Base-by-base conservation (phyloP, 2,797 vertebrate genomes). In the Enteromius unitaeniatus region DNA sequence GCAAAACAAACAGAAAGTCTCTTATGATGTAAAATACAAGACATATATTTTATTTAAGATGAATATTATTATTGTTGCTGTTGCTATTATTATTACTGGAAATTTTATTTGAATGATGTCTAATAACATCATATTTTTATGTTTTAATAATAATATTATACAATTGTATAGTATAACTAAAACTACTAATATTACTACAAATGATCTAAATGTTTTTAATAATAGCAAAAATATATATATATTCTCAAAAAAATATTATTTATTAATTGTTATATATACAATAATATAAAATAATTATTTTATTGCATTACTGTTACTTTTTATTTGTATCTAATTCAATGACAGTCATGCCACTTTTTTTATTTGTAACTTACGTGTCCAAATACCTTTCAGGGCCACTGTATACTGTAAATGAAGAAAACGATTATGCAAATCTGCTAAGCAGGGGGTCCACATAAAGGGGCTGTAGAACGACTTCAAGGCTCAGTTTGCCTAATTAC, bases 401-500 rank as follows among this genome's bases (percentile, higher is more conserved):
- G 87, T 90, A 88, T 78, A 76, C 74, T 85, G 76, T 9, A 87
- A 90, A 92, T 92, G 84, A 88, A 87, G 60, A 81, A 62, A 86
- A 49, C 40, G 26, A 74, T 37, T 58, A 80, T 85, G 86, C 26
- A 85, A 92, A 91, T 90, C 81, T 86, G 84, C 62, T 40, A 26
- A 81, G 76, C 60, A 42, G 78, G 83, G 28, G 67, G 79, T 86
- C 88, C 76, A 31, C 60, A 86, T 89, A 42, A 73, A 84, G 80
- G 79, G 77, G 85, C 84, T 73, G 17, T 67, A 73, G 86, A 82
- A 90, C 79, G 86, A 75, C 78, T 84, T 85, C 60, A 82, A 79
- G 84, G 82, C 86, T 87, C 83, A 80, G 85, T 91, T 89, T 84
- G 82, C 84, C 87, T 85, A 88, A 89, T 92, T 92, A 90, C 73